These are phyloP conservation scores for Brenthis ino DNA, from an alignment of 2,888 invertebrate species.

Conservation along the genomic window DNA sequence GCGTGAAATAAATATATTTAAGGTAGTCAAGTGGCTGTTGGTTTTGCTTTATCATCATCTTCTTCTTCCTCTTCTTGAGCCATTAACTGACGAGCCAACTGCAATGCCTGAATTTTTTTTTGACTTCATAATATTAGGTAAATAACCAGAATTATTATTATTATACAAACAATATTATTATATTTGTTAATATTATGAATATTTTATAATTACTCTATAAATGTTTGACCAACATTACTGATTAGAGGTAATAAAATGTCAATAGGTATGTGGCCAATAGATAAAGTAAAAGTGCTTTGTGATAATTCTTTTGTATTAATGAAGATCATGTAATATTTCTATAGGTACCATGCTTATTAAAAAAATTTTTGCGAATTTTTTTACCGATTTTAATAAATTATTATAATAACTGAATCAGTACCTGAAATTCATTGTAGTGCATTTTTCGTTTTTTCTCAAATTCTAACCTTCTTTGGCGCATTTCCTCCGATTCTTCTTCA, in stretches of 20 bases:
- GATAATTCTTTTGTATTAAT: neutral
- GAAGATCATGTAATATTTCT: neutral
- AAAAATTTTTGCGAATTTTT: no score
- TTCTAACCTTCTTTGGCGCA: slow-evolving; percentile 85
- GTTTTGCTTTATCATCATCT: slow-evolving; percentile 70
- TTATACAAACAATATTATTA: neutral
- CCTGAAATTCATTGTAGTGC: slow-evolving; percentile 97
- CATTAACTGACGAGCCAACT: slow-evolving; percentile 94
- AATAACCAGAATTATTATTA: neutral
- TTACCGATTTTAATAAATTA: neutral
- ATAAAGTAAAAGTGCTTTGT: slow-evolving; percentile 25
- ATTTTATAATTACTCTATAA: neutral
- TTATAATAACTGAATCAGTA: slow-evolving; percentile 39
- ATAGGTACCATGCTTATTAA: neutral
- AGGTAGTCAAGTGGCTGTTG: slow-evolving; percentile 63
- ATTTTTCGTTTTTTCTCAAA: slow-evolving; percentile 97
- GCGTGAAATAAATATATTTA: slow-evolving; percentile 37
- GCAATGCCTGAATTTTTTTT: slow-evolving; percentile 87
- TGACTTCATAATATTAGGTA: neutral
- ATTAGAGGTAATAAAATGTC: slow-evolving; percentile 12
- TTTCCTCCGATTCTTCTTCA: slow-evolving; percentile 84
- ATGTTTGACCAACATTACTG: neutral
- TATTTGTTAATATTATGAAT: neutral
- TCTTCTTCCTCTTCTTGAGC: slow-evolving; percentile 95
- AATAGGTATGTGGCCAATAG: slow-evolving; percentile 3